Evolutionary conservation across 35 echinoderm and acorn worm species (phyloP), one percentile per base, ranked within the genome.

Genomic region (Heliocidaris tuberculata): DNA sequence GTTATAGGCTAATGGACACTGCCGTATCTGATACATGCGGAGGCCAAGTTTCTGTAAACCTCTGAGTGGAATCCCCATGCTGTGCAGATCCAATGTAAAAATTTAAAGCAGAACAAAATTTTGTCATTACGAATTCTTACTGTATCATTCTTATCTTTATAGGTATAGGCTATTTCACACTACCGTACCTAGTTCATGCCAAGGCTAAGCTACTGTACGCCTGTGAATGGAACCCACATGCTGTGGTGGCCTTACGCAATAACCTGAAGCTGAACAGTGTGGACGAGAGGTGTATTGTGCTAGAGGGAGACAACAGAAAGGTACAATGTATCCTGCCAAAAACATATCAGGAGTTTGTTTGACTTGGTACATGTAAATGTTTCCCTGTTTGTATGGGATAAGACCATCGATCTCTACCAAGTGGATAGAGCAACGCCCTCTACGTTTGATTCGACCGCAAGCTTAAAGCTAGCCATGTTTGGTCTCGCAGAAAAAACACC

Each of bases 191-290:
- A 50, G 98, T 99, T 12, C 96, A 97, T 88, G 97, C 97, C 24
- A 94, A 92, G 6, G 97, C 98, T 47, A 47, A 94, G 19, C 85
- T 97, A 13, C 95, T 99, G n/a, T 96, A 97, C 88, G 98, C 98
- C 47, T 99, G 98, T 95, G 98, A 99, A 32, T 99, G 98, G 98
- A 99, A 99, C 86, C 96, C 97, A 17, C 86, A 99, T 94, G 98
- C 98, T 1, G 94, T 99, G 15, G 32, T 59, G 31, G 98, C 98
- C 0, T 85, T 99, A 10, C 56, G 94, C 52, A 88, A 60, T 49
- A 99, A 99, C 86, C 88, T 99, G 31, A 94, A 60, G 3, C 94
- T 99, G 59, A 99, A 99, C 88, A 86, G 94, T 21, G 96, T 99
- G 12, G 29, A 92, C 10, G 94, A 96, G 6, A 99, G 95, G 52